Evolutionary conservation across 2,797 vertebrate species (phyloP), one percentile per base, ranked within the genome.

Genomic region (Sardinella longiceps): DNA sequence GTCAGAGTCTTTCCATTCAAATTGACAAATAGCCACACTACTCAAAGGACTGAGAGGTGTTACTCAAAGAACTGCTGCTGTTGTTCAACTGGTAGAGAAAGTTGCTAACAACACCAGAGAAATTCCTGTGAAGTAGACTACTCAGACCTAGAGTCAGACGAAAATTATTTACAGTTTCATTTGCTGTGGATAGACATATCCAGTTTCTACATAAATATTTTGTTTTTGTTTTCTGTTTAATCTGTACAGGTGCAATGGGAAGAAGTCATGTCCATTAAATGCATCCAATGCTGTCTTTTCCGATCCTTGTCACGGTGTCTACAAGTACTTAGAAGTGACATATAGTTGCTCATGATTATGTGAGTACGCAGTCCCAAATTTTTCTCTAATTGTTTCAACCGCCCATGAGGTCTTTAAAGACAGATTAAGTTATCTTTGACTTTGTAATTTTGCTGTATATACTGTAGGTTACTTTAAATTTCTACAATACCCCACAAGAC

Each of bases 271-370:
- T 50, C 43, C 37, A 3, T 58, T 82, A 25, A 80, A 60, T 80
- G 84, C 82, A 2, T 85, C 85, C 33, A 86, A 83, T 30, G 4
- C 50, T 39, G 39, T 86, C 20, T 66, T 85, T 28, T 82, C 80
- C 25, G 74, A 87, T 81, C 83, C 45, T n/a, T 87, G 86, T 39
- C 6, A 1, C 0, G 25, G 77, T 28, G 53, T 81, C 46, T 43
- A 37, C 39, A 87, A 85, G 28, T 87, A 87, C 77, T 83, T 87
- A 30, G 86, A 87, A 45, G 74, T 85, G 30, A 80, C 25, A 10
- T 86, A 87, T 6, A 84, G 70, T 74, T 81, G 56, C 7, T 2
- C n/a, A 10, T 43, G 1, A 56, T 6, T 5, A 3, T 58, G 56
- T 58, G 23, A 58, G 56, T 60, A 60, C 50, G 20, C 23, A 48